phyloP scores from a whole-genome alignment of 37 sponge, comb jelly and placozoan genomes.

The Eunapius fragilis region DNA sequence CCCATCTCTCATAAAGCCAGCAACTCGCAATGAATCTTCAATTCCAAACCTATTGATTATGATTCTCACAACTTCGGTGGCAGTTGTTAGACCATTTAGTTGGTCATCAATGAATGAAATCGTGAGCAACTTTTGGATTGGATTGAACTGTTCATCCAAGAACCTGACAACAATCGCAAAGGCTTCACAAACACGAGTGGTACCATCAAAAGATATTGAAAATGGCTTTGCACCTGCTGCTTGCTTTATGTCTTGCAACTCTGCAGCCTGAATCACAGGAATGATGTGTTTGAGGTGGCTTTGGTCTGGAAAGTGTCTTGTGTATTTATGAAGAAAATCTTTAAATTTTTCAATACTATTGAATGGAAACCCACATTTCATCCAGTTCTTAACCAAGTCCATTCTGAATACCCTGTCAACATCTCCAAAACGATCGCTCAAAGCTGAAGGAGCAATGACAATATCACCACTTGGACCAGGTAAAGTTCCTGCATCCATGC shows the following conservation, averaged over 20 bases:
- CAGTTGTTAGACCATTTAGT: neutral
- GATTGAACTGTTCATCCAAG: no score
- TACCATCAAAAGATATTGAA: neutral
- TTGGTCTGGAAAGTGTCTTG: neutral
- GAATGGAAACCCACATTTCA: neutral
- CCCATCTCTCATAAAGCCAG: neutral
- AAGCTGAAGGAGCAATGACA: neutral
- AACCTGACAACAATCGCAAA: neutral
- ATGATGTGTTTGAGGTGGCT: neutral
- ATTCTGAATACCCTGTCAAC: neutral
- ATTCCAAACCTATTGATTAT: neutral
- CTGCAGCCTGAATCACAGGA: neutral
- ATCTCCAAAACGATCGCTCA: neutral
- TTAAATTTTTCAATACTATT: neutral
- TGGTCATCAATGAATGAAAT: neutral
- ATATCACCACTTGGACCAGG: neutral
- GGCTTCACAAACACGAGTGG: neutral
- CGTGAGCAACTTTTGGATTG: neutral
- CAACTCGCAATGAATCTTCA: neutral
- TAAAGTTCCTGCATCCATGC: neutral
- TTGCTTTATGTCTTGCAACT: neutral
- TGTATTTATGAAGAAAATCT: neutral
- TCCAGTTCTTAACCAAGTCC: neutral
- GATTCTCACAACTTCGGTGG: neutral
- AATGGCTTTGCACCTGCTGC: neutral